Evolutionary conservation across 2,888 invertebrate species (phyloP).

Genomic region (Apotomis capreana): DNA sequence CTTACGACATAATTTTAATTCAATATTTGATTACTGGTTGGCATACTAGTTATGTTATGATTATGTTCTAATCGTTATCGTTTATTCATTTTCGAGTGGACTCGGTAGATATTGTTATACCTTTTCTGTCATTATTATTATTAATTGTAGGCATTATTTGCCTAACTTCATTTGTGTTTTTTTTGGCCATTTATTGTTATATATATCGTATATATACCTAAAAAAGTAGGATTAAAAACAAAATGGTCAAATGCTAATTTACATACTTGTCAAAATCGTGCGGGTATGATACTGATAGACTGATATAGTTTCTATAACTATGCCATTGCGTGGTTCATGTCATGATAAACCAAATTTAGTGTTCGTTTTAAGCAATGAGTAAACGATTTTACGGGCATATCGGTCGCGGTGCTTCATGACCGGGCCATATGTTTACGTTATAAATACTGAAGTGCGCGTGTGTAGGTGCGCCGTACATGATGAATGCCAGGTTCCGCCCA

Average conservation of each 20-base stretch:
- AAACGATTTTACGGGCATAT: constrained; percentile 51
- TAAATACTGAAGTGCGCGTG: constrained; percentile 66
- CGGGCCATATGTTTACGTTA: constrained; percentile 79
- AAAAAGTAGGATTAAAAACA: too few relatives aligned
- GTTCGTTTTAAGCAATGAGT: constrained; percentile 23
- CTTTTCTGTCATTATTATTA: too few relatives aligned
- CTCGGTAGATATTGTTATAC: too few relatives aligned
- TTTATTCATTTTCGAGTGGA: too few relatives aligned
- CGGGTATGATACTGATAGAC: not conserved
- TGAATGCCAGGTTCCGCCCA: constrained; percentile 76
- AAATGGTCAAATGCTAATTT: not conserved
- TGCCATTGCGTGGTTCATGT: not conserved
- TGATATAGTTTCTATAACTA: too few relatives aligned
- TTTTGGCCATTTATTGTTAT: too few relatives aligned
- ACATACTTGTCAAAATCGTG: not conserved
- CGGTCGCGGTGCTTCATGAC: constrained; percentile 59
- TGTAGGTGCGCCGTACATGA: constrained; percentile 66
- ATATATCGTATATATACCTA: too few relatives aligned
- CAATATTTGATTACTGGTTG: constrained; percentile 2
- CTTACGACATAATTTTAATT: constrained; percentile 7
- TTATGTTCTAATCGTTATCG: too few relatives aligned
- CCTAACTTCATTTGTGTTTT: too few relatives aligned
- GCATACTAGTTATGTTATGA: too few relatives aligned
- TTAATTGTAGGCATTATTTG: too few relatives aligned
- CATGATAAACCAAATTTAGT: not conserved